phyloP scores from a whole-genome alignment of 2,888 invertebrate species.

The Aphrophora alni region DNA sequence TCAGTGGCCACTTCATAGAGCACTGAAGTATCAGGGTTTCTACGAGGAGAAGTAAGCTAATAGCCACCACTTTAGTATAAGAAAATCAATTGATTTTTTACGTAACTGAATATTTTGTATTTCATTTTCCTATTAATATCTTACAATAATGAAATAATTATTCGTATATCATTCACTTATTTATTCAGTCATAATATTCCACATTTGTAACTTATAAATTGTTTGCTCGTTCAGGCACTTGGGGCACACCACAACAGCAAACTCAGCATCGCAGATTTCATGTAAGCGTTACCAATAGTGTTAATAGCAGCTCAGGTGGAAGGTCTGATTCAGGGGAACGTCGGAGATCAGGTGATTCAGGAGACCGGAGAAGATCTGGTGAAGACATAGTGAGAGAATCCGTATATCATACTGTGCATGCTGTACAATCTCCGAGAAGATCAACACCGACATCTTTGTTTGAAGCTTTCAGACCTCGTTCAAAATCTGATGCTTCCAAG shows the following conservation, averaged over 20 bases:
- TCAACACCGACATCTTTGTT: slow-evolving; percentile 62
- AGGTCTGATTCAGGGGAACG: not conserved
- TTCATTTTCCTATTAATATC: too few relatives aligned
- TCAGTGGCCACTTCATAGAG: too few relatives aligned
- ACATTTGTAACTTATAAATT: too few relatives aligned
- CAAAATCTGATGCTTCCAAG: slow-evolving; percentile 75
- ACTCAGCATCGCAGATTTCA: slow-evolving; percentile 14
- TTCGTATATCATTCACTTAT: too few relatives aligned
- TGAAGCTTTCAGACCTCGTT: slow-evolving; percentile 79
- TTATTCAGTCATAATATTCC: too few relatives aligned
- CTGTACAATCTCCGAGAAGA: slow-evolving; percentile 34
- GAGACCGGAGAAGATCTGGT: slow-evolving; percentile 45
- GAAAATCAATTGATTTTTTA: too few relatives aligned
- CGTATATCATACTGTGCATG: slow-evolving; percentile 20
- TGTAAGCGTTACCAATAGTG: slow-evolving; percentile 1
- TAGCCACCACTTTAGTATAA: too few relatives aligned
- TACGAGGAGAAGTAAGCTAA: too few relatives aligned
- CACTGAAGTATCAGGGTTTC: too few relatives aligned
- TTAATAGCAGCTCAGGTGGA: not conserved
- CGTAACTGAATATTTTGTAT: too few relatives aligned
- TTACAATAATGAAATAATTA: too few relatives aligned
- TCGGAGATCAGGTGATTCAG: slow-evolving; percentile 15
- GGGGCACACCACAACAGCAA: slow-evolving; percentile 31
- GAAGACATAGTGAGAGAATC: slow-evolving; percentile 42
- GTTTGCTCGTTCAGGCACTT: slow-evolving; percentile 33